Evolutionary conservation across 37 sponge, comb jelly and placozoan genomes (phyloP).

Genomic region (Sycon ciliatum): DNA sequence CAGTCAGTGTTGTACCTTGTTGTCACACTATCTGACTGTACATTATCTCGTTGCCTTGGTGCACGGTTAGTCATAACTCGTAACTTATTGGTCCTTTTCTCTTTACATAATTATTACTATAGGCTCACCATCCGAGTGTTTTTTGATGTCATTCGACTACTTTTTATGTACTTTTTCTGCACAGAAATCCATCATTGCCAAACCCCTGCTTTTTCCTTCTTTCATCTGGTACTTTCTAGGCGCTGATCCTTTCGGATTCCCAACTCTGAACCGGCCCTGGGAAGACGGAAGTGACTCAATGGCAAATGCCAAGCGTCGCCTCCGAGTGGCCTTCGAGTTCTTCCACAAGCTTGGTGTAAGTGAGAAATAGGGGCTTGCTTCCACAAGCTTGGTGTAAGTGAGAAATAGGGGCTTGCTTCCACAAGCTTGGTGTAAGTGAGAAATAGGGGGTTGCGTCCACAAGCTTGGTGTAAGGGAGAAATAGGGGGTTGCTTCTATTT

Average conservation of each 20-base stretch:
- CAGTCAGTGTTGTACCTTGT: no score
- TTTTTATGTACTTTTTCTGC: no score
- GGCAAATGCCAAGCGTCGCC: constrained; percentile 45
- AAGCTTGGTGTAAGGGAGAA: constrained; percentile 37
- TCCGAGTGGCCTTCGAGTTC: constrained; percentile 60
- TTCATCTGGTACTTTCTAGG: constrained; percentile 22
- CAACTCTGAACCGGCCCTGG: constrained; percentile 51
- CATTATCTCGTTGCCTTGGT: no score
- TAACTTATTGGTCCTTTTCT: no score
- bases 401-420: constrained; percentile 27
- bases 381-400: constrained; percentile 34
- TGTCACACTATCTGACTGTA: no score
- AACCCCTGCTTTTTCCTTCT: no score
- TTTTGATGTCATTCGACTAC: no score
- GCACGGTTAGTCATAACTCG: no score
- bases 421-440: constrained; percentile 36
- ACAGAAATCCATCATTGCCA: no score
- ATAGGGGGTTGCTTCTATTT: no score
- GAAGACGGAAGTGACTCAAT: constrained; percentile 47
- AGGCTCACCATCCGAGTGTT: no score
- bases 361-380: constrained; percentile 25
- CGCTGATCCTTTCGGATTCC: constrained; percentile 62
- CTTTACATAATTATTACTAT: no score
- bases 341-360: constrained; percentile 42
- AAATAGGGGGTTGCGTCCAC: constrained; percentile 24